Base-by-base conservation (phyloP, 2,888 invertebrate genomes). In the Oligia strigilis region DNA sequence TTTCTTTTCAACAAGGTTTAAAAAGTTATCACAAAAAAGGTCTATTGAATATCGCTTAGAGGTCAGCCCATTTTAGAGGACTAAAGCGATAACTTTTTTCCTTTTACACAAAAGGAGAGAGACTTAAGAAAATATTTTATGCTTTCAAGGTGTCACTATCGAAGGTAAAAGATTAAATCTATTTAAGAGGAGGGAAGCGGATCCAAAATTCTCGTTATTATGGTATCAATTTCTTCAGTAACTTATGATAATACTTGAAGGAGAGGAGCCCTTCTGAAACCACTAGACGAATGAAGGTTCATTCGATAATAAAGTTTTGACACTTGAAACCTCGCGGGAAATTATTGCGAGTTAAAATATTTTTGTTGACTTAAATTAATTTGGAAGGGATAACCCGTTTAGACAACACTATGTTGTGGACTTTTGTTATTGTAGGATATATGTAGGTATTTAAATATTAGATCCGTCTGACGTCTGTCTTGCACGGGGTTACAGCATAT, bases 221-320 rank as follows among this genome's bases (percentile, higher is more conserved):
- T 74, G 65, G 77, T 88, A 84, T 85, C 88, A 85, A 82, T 88
- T 82, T 85, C 85, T 85, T 84, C 14, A 78, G 77, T 78, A 85
- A 81, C 72, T 87, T 81, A 85, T 75, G 78, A 88, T 83, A 83
- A 86, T 90, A 83, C 87, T 86, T 78, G 80, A 78, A 84, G 79
- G 73, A 79, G 74, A 83, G 80, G 72, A 79, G 72, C 69, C 67
- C 71, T 82, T 73, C 36, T 72, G 72, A 75, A 75, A 80, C 80
- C 82, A 83, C 79, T 77, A 83, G 87, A 79, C 64, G 76, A 75
- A 72, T 75, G 78, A 83, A 83, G 85, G 84, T 81, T 78, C 69
- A 80, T 81, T 89, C 80, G 64, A 80, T 89, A 86, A 84, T 83
- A 83, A 85, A 89, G 83, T 89, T 90, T 80, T 77, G 84, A 85